Base-by-base conservation (phyloP, 2,888 invertebrate species). In the Cantharis nigra region DNA sequence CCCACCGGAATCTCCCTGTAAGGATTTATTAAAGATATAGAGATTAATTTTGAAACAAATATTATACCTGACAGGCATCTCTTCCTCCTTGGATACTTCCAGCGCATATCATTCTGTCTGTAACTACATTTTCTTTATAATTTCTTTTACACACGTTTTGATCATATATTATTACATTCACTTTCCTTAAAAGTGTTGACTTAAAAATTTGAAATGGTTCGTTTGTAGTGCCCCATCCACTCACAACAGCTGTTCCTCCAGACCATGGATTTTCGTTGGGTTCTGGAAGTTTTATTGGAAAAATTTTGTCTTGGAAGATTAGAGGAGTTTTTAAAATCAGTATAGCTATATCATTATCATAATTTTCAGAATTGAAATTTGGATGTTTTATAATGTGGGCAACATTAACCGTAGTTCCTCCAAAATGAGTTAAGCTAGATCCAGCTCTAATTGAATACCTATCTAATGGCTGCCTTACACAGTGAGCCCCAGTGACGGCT, bases 61-160 rank as follows among this genome's bases (percentile, higher is more conserved):
- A 28, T 7, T 28, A 26, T 69, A 91, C 91, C 88, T 91, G 94
- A 87, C 95, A 95, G 5, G 95, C 94, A 88, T 95, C 95, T 75
- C 92, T 92, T 69, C 91, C 91, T 9, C 95, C 95, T 49, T 93
- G 90, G 5, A 14, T 88, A 84, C 91, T 92, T 0, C 95, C 95
- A 9, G 95, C 95, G 84, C 95, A 95, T 81, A 95, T 84, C 94
- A 94, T 94, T 85, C 94, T 94, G 33, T 92, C 93, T 0, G 94
- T 94, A 78, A 95, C 94, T 81, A 92, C 91, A 71, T 90, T 89
- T 64, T 91, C 91, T 86, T 94, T 94, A 11, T 91, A 92, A 0
- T 92, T 91, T 79, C 91, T 89, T 14, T 91, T 91, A 85, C 94
- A 95, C 30, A 93, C 93, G 0, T 77, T 86, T 81, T 93, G 93